phyloP scores from a whole-genome alignment of 1,140 invertebrate species.

The Anastrepha obliqua region DNA sequence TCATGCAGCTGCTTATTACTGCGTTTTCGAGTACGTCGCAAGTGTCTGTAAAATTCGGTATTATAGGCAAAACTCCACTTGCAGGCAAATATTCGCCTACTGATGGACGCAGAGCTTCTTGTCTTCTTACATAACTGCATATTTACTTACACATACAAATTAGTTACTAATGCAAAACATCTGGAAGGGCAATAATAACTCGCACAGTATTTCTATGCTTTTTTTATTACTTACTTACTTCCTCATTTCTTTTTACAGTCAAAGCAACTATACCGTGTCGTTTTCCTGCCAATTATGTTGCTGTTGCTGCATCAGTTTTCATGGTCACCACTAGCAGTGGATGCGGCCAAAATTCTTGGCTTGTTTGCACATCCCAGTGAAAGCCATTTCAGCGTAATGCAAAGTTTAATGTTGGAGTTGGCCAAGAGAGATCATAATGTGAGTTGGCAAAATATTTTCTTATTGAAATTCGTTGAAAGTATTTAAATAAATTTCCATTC shows the following conservation, averaged over 20 bases:
- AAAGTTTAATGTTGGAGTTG: constrained; percentile 70
- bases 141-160: too few species aligned
- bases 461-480: background rate
- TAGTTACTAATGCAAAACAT: too few species aligned
- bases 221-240: background rate
- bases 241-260: constrained; percentile 1
- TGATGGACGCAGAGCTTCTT: too few species aligned
- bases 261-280: background rate
- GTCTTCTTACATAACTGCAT: too few species aligned
- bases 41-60: too few species aligned
- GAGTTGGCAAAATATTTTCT: constrained; percentile 50
- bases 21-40: too few species aligned
- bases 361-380: constrained; percentile 71
- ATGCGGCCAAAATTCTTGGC: constrained; percentile 67
- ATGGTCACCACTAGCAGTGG: background rate
- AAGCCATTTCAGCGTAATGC: constrained; percentile 72
- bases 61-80: too few species aligned
- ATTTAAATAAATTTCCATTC: background rate
- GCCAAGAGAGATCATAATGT: constrained; percentile 68
- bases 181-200: background rate
- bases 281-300: background rate
- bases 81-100: too few species aligned
- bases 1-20: too few species aligned
- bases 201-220: background rate
- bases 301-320: background rate